phyloP scores from a whole-genome alignment of 2,113 vertebrate species.

The Eidolon helvum region DNA sequence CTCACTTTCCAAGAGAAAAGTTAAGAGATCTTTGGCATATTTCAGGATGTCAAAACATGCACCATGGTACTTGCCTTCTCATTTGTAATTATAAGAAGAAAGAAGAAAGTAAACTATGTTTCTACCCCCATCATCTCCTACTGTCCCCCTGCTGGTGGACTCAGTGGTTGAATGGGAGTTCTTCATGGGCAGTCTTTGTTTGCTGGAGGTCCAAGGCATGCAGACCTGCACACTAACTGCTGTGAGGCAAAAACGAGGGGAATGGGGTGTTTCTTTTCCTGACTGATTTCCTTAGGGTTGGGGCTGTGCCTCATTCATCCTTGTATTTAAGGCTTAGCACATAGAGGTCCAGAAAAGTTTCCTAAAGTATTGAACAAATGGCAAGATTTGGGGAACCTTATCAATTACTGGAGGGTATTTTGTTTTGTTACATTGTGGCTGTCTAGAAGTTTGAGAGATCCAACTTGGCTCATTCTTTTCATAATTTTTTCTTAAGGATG shows the following conservation, averaged over 20 bases:
- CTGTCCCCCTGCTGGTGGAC: not conserved
- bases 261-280: not conserved
- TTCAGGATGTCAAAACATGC: conserved; percentile 44
- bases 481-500: conserved; percentile 85
- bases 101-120: not conserved
- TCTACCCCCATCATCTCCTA: not conserved
- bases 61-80: not conserved
- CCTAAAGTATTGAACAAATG: not conserved
- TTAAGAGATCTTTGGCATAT: conserved; percentile 53
- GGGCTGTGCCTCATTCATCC: not conserved
- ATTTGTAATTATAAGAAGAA: not conserved
- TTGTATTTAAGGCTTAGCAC: too few species aligned
- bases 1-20: conserved; percentile 14
- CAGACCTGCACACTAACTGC: not conserved
- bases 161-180: too few species aligned
- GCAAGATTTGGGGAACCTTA: not conserved
- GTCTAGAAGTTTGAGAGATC: not conserved
- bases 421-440: not conserved
- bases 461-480: not conserved
- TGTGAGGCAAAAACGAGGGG: fast-evolving
- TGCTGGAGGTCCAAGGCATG: not conserved
- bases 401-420: not conserved
- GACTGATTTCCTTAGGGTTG: not conserved
- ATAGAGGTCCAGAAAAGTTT: not conserved
- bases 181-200: not conserved